Evolutionary conservation across 2,113 vertebrate genomes (phyloP).

Genomic region (Zosterops japonicus): DNA sequence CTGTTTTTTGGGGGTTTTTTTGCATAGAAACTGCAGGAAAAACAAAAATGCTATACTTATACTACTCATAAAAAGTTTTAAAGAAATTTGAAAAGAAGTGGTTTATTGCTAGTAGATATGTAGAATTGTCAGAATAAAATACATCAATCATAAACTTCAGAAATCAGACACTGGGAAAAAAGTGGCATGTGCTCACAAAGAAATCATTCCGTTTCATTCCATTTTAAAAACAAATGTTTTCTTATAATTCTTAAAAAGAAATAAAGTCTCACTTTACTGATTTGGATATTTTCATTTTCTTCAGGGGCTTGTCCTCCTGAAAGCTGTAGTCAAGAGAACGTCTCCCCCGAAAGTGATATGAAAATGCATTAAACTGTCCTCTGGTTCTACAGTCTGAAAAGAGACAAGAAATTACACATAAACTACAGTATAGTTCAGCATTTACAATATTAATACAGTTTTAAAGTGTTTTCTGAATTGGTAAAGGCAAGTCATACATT

Average conservation of each 20-base stretch:
- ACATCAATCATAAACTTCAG: background rate
- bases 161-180: background rate
- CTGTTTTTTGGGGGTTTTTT: background rate
- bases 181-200: background rate
- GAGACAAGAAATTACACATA: background rate
- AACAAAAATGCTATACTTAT: background rate
- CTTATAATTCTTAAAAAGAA: background rate
- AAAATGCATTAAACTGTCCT: slow-evolving; percentile 94
- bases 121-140: background rate
- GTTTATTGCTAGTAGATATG: background rate
- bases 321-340: slow-evolving; percentile 91
- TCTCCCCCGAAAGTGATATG: slow-evolving; percentile 91
- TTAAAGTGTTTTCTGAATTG: background rate
- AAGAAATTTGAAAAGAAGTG: background rate
- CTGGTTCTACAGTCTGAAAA: slow-evolving; percentile 92
- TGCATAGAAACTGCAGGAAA: background rate
- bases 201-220: background rate
- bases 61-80: background rate
- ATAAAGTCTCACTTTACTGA: slow-evolving; percentile 51
- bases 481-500: background rate
- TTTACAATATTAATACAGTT: background rate
- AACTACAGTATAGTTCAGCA: background rate
- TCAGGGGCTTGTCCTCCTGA: slow-evolving; percentile 73
- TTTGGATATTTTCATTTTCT: slow-evolving; percentile 22
- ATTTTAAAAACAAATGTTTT: background rate